A percentile compares a stretch with the other conserved stretches of the same genome.
Evolutionary conservation across 2,888 invertebrate species (phyloP).

Genomic region (Dryococelus australis): DNA sequence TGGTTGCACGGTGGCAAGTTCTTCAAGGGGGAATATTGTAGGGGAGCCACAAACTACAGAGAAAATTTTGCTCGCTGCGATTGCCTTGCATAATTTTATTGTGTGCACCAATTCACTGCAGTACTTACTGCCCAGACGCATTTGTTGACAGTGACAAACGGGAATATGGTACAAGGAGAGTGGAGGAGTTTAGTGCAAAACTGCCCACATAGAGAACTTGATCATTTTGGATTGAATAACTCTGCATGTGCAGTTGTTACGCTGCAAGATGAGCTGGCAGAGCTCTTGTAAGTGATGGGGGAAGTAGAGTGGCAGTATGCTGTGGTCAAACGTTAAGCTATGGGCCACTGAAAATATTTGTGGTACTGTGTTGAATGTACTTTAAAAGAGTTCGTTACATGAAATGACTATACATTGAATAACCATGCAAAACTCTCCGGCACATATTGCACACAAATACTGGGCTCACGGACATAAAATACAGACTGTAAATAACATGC

Average conservation of each 20-base stretch:
- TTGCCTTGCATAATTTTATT: conserved; percentile 37
- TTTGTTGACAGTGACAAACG: conserved; percentile 33
- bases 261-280: conserved; percentile 29
- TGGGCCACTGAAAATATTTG: too few relatives aligned
- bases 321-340: conserved; percentile 27
- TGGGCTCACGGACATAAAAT: too few relatives aligned
- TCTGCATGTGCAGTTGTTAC: conserved; percentile 18
- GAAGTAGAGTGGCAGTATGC: conserved; percentile 38
- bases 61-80: conserved; percentile 34
- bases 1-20: conserved; percentile 35
- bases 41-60: conserved; percentile 28
- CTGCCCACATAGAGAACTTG: conserved; percentile 4
- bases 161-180: conserved; percentile 31
- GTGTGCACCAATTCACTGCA: background rate
- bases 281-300: conserved; percentile 33
- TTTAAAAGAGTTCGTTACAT: too few relatives aligned
- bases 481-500: too few relatives aligned
- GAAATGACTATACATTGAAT: too few relatives aligned
- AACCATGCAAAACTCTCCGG: too few relatives aligned
- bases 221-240: conserved; percentile 27
- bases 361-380: too few relatives aligned
- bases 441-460: too few relatives aligned
- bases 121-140: conserved; percentile 30
- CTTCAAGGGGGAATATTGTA: conserved; percentile 31
- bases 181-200: conserved; percentile 25